Evolutionary conservation across 2,888 invertebrate genomes (phyloP).

Genomic region (Heliconius aoede): DNA sequence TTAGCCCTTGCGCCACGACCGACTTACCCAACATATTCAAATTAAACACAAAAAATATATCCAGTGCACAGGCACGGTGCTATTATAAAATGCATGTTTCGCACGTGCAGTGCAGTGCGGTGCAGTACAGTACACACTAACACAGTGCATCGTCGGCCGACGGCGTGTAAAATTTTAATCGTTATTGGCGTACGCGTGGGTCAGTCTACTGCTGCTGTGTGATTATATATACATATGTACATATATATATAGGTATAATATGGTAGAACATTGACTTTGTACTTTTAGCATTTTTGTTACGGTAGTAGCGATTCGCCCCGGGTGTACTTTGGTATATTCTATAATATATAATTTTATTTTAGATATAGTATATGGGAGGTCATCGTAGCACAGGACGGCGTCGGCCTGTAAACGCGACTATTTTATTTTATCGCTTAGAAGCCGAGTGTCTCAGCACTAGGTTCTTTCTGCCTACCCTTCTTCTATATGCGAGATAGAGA

Average conservation of each 20-base stretch:
- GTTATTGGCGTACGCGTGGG: constrained; percentile 46
- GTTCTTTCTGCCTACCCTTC: neutral
- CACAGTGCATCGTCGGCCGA: constrained; percentile 22
- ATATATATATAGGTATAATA: neutral
- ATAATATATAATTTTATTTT: no score
- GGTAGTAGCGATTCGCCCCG: no score
- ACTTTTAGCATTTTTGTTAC: neutral
- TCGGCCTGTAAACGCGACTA: no score
- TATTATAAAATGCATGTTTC: constrained; percentile 20
- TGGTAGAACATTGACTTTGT: neutral
- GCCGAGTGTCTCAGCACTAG: neutral
- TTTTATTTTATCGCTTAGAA: no score
- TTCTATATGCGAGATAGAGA: no score
- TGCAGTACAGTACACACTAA: neutral
- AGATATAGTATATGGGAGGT: no score
- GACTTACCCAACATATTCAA: neutral
- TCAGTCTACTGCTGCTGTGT: constrained; percentile 26
- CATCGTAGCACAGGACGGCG: no score
- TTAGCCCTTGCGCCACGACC: neutral
- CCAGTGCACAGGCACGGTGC: neutral
- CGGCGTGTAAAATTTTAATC: constrained; percentile 50
- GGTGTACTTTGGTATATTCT: no score
- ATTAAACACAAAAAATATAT: neutral
- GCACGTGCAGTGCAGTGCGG: constrained; percentile 9
- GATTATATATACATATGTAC: neutral